Conservation (phyloP, 2,113 vertebrate genomes). For the Aplodontia rufa region DNA sequence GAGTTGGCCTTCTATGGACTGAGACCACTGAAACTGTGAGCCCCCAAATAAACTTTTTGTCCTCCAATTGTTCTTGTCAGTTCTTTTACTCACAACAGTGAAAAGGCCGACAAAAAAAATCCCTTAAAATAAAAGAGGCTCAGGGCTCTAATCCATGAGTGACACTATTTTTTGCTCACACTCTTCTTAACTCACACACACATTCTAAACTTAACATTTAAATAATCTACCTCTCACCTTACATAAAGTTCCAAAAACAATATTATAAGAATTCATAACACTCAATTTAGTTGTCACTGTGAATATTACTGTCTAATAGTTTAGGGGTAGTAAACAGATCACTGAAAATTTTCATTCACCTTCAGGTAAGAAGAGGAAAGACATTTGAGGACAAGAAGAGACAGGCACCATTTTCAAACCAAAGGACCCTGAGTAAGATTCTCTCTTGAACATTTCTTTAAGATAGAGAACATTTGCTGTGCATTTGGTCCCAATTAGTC, state of each 20-base stretch:
- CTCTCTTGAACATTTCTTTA: neutral
- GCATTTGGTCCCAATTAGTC: neutral
- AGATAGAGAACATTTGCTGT: neutral
- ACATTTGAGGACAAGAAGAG: neutral
- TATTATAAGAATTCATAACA: conserved; percentile 5
- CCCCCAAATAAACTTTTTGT: no score
- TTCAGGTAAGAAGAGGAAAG: neutral
- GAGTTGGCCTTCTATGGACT: no score
- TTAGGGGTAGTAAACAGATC: neutral
- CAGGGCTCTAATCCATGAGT: neutral
- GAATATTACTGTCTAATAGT: conserved; percentile 2
- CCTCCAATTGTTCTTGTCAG: no score
- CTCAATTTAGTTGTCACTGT: conserved; percentile 47
- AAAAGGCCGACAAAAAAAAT: no score
- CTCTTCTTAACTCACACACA: neutral
- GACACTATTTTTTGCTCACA: neutral
- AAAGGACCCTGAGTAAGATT: neutral
- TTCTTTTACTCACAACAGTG: no score
- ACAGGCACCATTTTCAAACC: neutral
- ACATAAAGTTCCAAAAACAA: conserved; percentile 57
- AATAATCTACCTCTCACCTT: conserved; percentile 24
- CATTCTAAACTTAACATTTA: conserved; percentile 36
- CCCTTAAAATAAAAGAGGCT: neutral
- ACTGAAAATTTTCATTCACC: neutral
- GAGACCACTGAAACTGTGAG: no score